Percentiles rank a stretch among this genome's conserved stretches.
Conservation (phyloP, 1,140 invertebrate genomes). For the Drosophila elegans region DNA sequence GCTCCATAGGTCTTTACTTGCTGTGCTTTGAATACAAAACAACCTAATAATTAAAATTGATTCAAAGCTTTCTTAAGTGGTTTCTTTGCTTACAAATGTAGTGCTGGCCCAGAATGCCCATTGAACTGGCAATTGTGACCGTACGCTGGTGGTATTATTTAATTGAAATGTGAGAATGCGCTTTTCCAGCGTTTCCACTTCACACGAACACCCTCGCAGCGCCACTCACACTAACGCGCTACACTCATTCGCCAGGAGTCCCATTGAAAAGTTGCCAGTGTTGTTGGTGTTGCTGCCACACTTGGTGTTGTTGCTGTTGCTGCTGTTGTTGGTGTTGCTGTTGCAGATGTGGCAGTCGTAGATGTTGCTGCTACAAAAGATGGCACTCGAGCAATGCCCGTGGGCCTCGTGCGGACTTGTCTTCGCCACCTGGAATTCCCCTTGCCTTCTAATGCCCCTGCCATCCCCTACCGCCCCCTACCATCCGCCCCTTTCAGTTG, state of each 20-base stretch:
- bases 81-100: slow-evolving; percentile 11
- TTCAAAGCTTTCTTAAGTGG: slow-evolving; percentile 15
- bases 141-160: slow-evolving; percentile 69
- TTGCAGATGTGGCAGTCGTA: slow-evolving; percentile 55
- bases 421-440: slow-evolving; percentile 30
- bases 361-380: slow-evolving; percentile 45
- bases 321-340: slow-evolving; percentile 29
- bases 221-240: slow-evolving; percentile 34
- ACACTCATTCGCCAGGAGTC: slow-evolving; percentile 55
- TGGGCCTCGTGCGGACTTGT: slow-evolving; percentile 53
- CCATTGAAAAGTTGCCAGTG: slow-evolving; percentile 55
- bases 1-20: background rate
- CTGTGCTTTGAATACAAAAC: background rate
- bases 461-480: background rate
- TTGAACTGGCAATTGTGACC: slow-evolving; percentile 52
- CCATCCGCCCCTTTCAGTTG: slow-evolving; percentile 24
- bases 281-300: slow-evolving; percentile 31
- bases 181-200: slow-evolving; percentile 70
- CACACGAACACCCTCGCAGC: slow-evolving; percentile 40
- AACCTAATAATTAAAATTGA: slow-evolving; percentile 8
- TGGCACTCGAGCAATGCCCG: slow-evolving; percentile 73
- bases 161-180: slow-evolving; percentile 81
- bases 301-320: slow-evolving; percentile 23
- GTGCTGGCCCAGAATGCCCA: slow-evolving; percentile 35
- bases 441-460: background rate